Evolutionary conservation across 2,113 vertebrate genomes (phyloP), one percentile per base, ranked within the genome.

Genomic region (Gobiocypris rarus): DNA sequence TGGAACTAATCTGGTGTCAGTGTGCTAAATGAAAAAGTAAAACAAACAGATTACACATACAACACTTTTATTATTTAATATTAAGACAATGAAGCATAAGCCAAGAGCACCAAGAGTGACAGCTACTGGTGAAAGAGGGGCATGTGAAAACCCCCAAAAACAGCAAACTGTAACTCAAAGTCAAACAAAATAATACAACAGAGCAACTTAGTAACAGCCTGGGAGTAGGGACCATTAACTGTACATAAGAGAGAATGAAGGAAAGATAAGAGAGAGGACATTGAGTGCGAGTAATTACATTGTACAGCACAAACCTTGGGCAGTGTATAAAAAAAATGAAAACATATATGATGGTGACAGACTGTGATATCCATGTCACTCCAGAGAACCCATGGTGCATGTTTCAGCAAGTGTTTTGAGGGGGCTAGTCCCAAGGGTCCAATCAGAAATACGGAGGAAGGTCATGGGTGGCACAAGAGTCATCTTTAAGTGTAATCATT

Each of bases 1-100:
- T 38, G 22, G 17, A 69, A 22, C 31, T 19, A 41, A n/a, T 10
- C 34, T 69, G 34, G 31, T 22, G 13, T 19, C 43, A 1, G 13
- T 19, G 45, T 28, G 45, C 14, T 19, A 86, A 65, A 26, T 22
- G 9, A 7, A 76, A 67, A 38, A 75, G 28, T 7, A 63, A 75
- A 81, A 6, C 34, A 82, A 74, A 24, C 48, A 59, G 10, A 24
- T 65, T 73, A 78, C 61, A 85, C 43, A 24, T 79, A 79, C 61
- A 84, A 75, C 41, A 28, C 10, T 76, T 88, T 88, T 88, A 82
- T 82, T 88, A 82, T 86, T 88, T 70, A 74, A 84, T 87, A 84
- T 85, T 89, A 89, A 89, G 88, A 89, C 88, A 86, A 86, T 70
- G 81, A 89, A 89, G 88, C 88, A 84, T 89, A 82, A 87, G 86